Percentiles rank a stretch among this genome's conserved stretches.
Conservation (phyloP, 2,888 invertebrate species). For the Thelaira solivaga region DNA sequence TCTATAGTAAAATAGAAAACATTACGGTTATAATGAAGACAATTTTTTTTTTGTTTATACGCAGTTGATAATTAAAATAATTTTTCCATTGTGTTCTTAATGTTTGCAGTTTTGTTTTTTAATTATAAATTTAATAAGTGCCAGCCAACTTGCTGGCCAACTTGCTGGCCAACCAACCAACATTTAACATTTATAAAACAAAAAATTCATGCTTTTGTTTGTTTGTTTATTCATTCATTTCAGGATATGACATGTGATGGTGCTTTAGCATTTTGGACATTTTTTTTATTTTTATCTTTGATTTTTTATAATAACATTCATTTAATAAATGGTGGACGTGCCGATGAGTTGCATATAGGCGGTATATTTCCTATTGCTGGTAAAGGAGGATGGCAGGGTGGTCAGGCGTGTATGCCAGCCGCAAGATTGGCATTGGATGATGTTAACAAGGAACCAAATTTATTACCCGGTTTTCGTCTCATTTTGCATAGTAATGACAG, state of each 20-base stretch:
- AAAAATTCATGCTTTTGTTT: slow-evolving; percentile 1
- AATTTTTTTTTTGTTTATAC: no score
- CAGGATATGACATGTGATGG: slow-evolving; percentile 78
- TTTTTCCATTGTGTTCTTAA: no score
- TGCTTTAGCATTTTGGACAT: slow-evolving; percentile 77
- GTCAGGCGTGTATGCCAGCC: slow-evolving; percentile 98
- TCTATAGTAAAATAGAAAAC: no score
- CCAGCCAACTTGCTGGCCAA: no score
- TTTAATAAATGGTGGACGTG: slow-evolving; percentile 73
- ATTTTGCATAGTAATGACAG: slow-evolving; percentile 97
- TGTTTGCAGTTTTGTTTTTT: no score
- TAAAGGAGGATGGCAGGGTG: slow-evolving; percentile 98
- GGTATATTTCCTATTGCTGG: slow-evolving; percentile 99
- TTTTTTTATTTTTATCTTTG: slow-evolving; percentile 76
- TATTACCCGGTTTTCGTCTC: slow-evolving; percentile 93
- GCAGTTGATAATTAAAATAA: no score
- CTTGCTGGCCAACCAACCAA: no score
- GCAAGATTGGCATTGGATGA: slow-evolving; percentile 97
- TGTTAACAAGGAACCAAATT: slow-evolving; percentile 91
- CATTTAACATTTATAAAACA: no score
- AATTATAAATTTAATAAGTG: no score
- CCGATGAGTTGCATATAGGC: slow-evolving; percentile 93
- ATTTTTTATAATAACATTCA: slow-evolving; percentile 71
- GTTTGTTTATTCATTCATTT: no score
- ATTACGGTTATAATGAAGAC: no score